A percentile compares a stretch with the other conserved stretches of the same genome.
Evolutionary conservation across 2,797 vertebrate species (phyloP).

Genomic region (Tadarida brasiliensis): DNA sequence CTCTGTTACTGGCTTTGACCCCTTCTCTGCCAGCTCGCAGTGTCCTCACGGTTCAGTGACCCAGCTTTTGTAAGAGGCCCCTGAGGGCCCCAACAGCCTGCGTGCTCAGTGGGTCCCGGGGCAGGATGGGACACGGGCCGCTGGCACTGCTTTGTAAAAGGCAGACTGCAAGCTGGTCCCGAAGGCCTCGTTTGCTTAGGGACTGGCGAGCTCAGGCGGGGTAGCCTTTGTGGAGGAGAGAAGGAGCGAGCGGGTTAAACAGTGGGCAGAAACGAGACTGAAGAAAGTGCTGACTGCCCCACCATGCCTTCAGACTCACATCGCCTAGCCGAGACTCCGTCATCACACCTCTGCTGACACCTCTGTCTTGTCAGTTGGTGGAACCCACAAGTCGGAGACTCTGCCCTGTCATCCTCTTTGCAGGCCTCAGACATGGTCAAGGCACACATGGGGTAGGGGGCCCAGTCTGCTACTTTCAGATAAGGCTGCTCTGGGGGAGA

Average conservation of each 20-base stretch:
- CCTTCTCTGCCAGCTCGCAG: not conserved
- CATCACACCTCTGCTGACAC: not conserved
- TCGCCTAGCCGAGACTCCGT: not conserved
- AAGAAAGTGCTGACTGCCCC: not conserved
- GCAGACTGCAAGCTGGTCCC: not conserved
- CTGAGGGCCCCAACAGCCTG: not conserved
- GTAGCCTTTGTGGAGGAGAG: not conserved
- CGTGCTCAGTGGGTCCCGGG: not conserved
- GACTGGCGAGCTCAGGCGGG: too few relatives aligned
- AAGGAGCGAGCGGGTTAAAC: fast-evolving
- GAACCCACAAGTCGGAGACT: not conserved
- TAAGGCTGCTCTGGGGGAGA: not conserved
- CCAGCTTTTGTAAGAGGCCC: too few relatives aligned
- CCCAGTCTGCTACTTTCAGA: not conserved
- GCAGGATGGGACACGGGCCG: fast-evolving
- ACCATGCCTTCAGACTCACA: not conserved
- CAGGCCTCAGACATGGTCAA: not conserved
- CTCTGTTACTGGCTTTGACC: not conserved
- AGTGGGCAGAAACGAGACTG: not conserved
- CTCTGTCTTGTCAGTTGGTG: not conserved
- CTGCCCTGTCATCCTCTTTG: not conserved
- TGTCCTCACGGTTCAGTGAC: not conserved
- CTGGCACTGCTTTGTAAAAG: not conserved
- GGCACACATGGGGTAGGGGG: not conserved
- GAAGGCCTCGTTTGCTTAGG: not conserved